A percentile compares a stretch with the other conserved stretches of the same genome.
phyloP scores from a whole-genome alignment of 2,113 vertebrate genomes.

The Ammospiza nelsoni region DNA sequence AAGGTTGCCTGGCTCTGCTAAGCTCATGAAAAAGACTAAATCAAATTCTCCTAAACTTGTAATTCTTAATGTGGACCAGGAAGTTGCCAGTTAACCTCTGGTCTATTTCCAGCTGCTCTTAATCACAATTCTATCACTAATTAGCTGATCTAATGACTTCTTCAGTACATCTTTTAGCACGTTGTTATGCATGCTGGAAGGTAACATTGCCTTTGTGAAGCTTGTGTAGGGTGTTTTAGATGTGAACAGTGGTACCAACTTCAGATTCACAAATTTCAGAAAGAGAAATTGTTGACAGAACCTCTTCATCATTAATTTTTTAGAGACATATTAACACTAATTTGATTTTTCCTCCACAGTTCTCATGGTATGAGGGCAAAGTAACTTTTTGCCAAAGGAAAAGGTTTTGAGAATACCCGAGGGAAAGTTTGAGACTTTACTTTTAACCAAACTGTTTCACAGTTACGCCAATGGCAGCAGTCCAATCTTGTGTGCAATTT shows the following conservation, averaged over 20 bases:
- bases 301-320: background rate
- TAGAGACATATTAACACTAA: background rate
- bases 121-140: constrained; percentile 9
- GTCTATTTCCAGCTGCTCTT: background rate
- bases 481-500: background rate
- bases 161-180: background rate
- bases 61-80: background rate
- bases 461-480: background rate
- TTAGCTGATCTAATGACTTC: background rate
- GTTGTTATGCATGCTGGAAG: background rate
- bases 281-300: background rate
- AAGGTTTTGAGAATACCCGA: background rate
- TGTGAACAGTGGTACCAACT: background rate
- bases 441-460: background rate
- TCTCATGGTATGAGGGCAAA: background rate
- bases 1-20: background rate
- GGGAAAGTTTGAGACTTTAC: background rate
- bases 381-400: background rate
- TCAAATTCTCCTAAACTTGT: background rate
- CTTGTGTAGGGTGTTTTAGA: background rate
- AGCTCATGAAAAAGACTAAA: constrained; percentile 5
- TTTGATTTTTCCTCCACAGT: background rate
- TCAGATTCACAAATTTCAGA: background rate
- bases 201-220: background rate
- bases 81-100: constrained; percentile 27